phyloP scores from a whole-genome alignment of 2,888 invertebrate genomes.

The Galeruca laticollis region DNA sequence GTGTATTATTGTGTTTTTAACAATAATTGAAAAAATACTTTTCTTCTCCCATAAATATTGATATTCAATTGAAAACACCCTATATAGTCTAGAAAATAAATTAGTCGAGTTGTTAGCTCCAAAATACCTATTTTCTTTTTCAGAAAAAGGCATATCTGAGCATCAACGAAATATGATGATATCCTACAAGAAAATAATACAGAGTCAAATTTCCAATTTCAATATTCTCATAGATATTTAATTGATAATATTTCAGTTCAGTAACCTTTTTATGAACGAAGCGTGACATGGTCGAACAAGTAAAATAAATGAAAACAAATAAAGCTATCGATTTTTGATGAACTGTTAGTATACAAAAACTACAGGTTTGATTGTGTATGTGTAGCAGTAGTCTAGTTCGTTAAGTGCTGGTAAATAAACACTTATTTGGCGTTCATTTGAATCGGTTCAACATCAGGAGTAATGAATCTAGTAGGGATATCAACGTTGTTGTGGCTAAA shows the following conservation, averaged over 20 bases:
- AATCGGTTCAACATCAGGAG: not conserved
- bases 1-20: too few relatives aligned
- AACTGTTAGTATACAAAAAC: not conserved
- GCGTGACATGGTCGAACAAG: not conserved
- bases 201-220: too few relatives aligned
- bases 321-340: not conserved
- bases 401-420: not conserved
- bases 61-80: too few relatives aligned
- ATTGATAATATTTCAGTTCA: not conserved
- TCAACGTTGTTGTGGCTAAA: not conserved
- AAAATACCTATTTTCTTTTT: too few relatives aligned
- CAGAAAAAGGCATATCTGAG: too few relatives aligned
- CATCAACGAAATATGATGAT: too few relatives aligned
- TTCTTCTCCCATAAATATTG: too few relatives aligned
- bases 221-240: too few relatives aligned
- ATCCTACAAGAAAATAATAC: too few relatives aligned
- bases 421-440: not conserved
- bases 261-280: not conserved
- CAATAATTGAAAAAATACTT: too few relatives aligned
- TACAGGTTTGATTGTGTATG: not conserved
- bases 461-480: not conserved
- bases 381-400: not conserved
- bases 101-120: too few relatives aligned
- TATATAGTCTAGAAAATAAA: too few relatives aligned
- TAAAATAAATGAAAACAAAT: constrained; percentile 2